Conservation (phyloP, 2,797 vertebrate species). For the Ara ararauna region DNA sequence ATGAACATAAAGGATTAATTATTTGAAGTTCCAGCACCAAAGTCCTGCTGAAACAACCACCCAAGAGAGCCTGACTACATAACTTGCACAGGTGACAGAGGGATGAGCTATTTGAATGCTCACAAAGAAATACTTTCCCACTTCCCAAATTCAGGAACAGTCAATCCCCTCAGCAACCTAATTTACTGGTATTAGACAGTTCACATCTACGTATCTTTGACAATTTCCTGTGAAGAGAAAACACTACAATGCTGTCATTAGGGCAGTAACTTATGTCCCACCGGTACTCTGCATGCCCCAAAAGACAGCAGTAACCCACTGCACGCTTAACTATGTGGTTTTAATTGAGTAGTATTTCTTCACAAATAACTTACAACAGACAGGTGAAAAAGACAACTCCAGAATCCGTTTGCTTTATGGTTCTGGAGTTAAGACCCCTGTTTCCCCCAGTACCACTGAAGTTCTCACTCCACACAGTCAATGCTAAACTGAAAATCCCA, state of each 20-base stretch:
- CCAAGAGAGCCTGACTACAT: not conserved
- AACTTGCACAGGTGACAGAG: not conserved
- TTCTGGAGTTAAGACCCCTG: not conserved
- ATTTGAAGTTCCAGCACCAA: not conserved
- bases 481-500: not conserved
- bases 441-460: not conserved
- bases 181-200: not conserved
- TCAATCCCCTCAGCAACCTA: not conserved
- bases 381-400: not conserved
- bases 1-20: not conserved
- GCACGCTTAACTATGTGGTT: not conserved
- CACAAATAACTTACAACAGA: not conserved
- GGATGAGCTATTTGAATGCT: not conserved
- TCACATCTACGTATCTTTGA: not conserved
- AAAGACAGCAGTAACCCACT: not conserved
- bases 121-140: not conserved
- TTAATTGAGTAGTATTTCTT: not conserved
- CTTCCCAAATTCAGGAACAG: not conserved
- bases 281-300: not conserved
- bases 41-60: not conserved
- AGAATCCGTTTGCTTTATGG: not conserved
- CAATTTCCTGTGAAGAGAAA: not conserved
- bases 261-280: not conserved
- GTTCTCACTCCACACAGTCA: not conserved
- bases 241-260: not conserved